A percentile compares a stretch with the other conserved stretches of the same genome.
These are phyloP conservation scores for Dendrolimus kikuchii DNA, from an alignment of 1,140 invertebrate genomes.

Conservation along the genomic window DNA sequence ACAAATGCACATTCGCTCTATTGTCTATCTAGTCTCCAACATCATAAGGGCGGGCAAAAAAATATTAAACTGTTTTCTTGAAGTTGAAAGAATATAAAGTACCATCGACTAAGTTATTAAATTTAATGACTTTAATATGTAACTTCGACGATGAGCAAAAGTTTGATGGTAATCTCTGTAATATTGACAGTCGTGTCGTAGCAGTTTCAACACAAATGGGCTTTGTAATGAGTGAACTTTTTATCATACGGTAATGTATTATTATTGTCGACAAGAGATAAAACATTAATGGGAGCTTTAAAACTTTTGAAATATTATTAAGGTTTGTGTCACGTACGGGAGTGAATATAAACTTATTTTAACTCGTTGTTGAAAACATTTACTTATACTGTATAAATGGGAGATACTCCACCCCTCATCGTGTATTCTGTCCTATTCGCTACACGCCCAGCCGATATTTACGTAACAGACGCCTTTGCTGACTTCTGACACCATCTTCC, in stretches of 20 bases:
- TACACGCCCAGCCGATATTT: slow-evolving; percentile 66
- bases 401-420: slow-evolving; percentile 57
- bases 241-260: slow-evolving; percentile 13
- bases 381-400: slow-evolving; percentile 53
- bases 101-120: too few species aligned
- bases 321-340: slow-evolving; percentile 19
- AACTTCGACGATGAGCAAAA: too few species aligned
- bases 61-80: background rate
- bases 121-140: too few species aligned
- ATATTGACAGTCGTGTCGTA: slow-evolving; percentile 16
- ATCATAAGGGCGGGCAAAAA: background rate
- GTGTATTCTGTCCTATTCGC: slow-evolving; percentile 65
- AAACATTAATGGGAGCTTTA: background rate
- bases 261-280: slow-evolving; percentile 1
- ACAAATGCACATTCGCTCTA: slow-evolving; percentile 13
- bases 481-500: slow-evolving; percentile 51
- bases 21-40: background rate
- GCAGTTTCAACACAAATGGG: slow-evolving; percentile 3
- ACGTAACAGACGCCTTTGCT: slow-evolving; percentile 62
- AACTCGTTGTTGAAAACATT: slow-evolving; percentile 41
- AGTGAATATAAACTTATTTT: slow-evolving; percentile 27
- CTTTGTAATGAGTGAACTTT: slow-evolving; percentile 15
- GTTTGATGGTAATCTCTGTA: slow-evolving; percentile 18
- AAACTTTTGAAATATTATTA: slow-evolving; percentile 3
- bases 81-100: too few species aligned